Evolutionary conservation across 2,797 vertebrate genomes (phyloP).

Genomic region (Helostoma temminkii): DNA sequence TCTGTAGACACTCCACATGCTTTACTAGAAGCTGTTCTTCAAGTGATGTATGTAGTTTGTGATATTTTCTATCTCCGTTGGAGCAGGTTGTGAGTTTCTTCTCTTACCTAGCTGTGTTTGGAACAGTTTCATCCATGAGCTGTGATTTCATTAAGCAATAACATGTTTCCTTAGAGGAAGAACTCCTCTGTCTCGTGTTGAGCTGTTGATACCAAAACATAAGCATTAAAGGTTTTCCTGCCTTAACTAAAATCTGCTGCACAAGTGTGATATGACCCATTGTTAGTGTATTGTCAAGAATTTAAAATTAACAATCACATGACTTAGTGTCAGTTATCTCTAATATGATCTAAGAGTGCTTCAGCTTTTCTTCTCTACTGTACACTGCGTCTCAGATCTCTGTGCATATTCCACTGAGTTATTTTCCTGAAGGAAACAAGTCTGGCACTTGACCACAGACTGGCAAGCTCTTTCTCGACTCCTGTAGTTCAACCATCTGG

Average conservation of each 20-base stretch:
- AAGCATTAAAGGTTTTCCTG: neutral
- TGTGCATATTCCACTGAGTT: slow-evolving; percentile 32
- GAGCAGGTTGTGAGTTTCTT: neutral
- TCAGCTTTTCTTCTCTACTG: slow-evolving; percentile 9
- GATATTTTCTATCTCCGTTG: too few relatives aligned
- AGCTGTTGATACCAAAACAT: neutral
- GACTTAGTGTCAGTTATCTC: neutral
- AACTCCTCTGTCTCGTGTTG: neutral
- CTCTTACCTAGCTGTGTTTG: neutral
- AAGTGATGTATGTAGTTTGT: too few relatives aligned
- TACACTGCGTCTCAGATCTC: neutral
- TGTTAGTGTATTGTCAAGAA: neutral
- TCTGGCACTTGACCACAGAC: slow-evolving; percentile 43
- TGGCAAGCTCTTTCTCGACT: slow-evolving; percentile 38
- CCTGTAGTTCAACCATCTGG: slow-evolving; percentile 58
- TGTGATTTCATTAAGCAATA: neutral
- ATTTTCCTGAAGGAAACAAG: slow-evolving; percentile 17
- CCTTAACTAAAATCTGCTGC: neutral
- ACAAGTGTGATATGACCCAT: neutral
- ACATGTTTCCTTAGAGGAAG: neutral
- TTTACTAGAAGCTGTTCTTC: too few relatives aligned
- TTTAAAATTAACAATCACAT: too few relatives aligned
- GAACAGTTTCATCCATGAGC: neutral
- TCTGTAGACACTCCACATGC: too few relatives aligned
- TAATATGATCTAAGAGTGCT: neutral